phyloP scores from a whole-genome alignment of 2,797 vertebrate genomes.

The Muscicapa striata region DNA sequence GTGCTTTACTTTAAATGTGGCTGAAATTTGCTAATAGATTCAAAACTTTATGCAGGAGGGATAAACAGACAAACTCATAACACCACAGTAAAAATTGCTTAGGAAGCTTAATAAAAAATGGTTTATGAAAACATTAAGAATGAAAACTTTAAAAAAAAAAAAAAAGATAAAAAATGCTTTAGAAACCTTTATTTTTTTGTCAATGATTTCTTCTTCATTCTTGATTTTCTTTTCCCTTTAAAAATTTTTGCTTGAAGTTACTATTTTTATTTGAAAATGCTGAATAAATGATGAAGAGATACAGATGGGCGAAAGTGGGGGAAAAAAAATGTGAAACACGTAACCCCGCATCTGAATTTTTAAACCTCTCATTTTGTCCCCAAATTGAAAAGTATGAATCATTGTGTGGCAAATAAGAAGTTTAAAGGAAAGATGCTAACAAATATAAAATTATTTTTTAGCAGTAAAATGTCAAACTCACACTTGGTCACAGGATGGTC shows the following conservation, averaged over 20 bases:
- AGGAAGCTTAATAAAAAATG: neutral
- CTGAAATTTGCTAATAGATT: neutral
- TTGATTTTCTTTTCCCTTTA: neutral
- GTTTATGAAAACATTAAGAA: neutral
- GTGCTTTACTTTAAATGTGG: neutral
- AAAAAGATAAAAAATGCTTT: neutral
- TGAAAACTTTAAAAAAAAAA: neutral
- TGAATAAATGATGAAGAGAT: neutral
- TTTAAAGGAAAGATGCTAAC: neutral
- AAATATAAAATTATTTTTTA: neutral
- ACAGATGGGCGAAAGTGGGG: neutral
- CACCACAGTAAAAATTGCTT: neutral
- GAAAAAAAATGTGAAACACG: neutral
- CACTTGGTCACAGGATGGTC: neutral
- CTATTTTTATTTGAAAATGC: neutral
- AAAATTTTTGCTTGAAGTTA: neutral
- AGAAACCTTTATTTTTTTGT: neutral
- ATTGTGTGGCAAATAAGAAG: neutral
- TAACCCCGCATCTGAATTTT: neutral
- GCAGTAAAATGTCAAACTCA: neutral
- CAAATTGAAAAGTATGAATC: neutral
- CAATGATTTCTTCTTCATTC: neutral
- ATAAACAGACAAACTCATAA: neutral
- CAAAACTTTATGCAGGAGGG: neutral
- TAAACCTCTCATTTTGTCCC: neutral